These are phyloP conservation scores for Bhutanitis thaidina DNA, from an alignment of 2,888 invertebrate species.

Conservation along the genomic window DNA sequence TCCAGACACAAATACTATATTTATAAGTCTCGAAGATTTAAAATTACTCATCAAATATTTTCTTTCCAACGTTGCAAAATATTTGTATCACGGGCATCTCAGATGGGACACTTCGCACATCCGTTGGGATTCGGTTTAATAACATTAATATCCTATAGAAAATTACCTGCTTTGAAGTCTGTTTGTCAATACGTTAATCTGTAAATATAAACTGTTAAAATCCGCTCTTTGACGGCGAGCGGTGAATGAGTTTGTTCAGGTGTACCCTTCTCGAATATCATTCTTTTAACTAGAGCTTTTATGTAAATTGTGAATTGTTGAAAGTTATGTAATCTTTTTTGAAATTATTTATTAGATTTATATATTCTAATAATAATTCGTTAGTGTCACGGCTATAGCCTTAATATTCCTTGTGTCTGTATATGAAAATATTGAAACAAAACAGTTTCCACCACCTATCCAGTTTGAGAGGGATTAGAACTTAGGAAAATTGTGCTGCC, in stretches of 20 bases:
- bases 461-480: too few species aligned
- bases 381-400: too few species aligned
- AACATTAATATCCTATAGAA: slow-evolving; percentile 48
- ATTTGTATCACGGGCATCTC: neutral
- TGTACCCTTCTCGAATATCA: slow-evolving; percentile 51
- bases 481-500: too few species aligned
- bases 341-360: too few species aligned
- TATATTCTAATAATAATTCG: too few species aligned
- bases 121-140: slow-evolving; percentile 38
- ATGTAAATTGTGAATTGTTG: slow-evolving; percentile 13
- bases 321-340: neutral
- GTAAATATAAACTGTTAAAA: slow-evolving; percentile 76
- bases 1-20: too few species aligned
- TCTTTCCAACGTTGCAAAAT: slow-evolving; percentile 2
- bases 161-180: slow-evolving; percentile 68
- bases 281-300: slow-evolving; percentile 30
- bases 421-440: too few species aligned
- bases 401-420: too few species aligned
- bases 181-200: slow-evolving; percentile 70
- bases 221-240: slow-evolving; percentile 61
- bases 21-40: neutral
- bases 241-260: slow-evolving; percentile 65
- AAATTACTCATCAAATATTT: neutral
- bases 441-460: too few species aligned
- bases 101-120: slow-evolving; percentile 28